These are phyloP conservation scores for Limanda limanda DNA, from an alignment of 2,113 vertebrate species.

Conservation along the genomic window DNA sequence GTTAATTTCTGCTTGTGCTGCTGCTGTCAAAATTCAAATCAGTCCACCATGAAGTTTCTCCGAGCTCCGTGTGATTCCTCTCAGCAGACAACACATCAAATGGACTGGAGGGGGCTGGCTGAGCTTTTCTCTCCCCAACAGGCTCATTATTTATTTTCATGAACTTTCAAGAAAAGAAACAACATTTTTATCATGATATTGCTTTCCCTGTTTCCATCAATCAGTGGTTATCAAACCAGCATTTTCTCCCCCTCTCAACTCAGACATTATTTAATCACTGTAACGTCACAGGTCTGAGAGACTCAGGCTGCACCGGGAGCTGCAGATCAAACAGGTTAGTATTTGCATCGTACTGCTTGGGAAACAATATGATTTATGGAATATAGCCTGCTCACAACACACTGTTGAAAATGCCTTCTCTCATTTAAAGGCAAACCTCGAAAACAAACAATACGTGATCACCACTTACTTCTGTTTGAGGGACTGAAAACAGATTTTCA, in stretches of 20 bases:
- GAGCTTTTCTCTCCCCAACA: constrained; percentile 21
- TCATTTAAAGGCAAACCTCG: constrained; percentile 75
- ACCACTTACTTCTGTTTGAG: constrained; percentile 82
- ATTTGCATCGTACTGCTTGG: constrained; percentile 55
- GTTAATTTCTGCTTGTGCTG: constrained; percentile 33
- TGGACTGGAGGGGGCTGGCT: not conserved
- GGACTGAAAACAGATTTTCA: constrained; percentile 79
- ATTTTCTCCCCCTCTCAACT: constrained; percentile 30
- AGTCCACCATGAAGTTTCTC: constrained; percentile 46
- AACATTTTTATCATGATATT: constrained; percentile 57
- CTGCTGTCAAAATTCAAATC: constrained; percentile 61
- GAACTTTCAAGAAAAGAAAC: constrained; percentile 45
- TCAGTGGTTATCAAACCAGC: constrained; percentile 62
- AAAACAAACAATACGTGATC: constrained; percentile 80
- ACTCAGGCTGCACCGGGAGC: constrained; percentile 21
- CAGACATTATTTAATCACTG: constrained; percentile 62
- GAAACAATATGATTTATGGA: constrained; percentile 72
- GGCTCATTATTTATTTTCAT: constrained; percentile 66
- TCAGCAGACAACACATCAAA: constrained; percentile 46
- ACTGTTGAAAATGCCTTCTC: constrained; percentile 71
- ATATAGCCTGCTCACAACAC: constrained; percentile 48
- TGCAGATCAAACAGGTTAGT: constrained; percentile 58
- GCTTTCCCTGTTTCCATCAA: constrained; percentile 62
- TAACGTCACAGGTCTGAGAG: constrained; percentile 28
- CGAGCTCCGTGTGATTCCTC: constrained; percentile 26